Conservation (phyloP, 2,113 vertebrate species). For the Syngnathus typhle region DNA sequence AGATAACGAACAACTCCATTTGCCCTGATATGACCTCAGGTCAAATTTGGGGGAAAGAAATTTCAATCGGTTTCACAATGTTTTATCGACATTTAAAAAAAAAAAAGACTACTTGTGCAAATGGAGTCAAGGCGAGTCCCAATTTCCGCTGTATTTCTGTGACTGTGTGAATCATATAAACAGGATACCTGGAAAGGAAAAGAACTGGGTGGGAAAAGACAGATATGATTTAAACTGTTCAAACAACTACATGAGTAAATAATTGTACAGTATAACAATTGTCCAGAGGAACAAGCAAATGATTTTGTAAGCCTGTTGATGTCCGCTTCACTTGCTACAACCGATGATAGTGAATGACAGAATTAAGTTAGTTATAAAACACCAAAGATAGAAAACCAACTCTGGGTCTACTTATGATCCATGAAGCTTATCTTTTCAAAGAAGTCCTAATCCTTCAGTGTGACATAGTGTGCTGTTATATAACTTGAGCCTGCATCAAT, state of each 20-base stretch:
- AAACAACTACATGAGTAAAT: conserved; percentile 40
- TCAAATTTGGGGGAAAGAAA: neutral
- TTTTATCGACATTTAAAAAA: neutral
- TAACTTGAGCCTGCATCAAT: conserved; percentile 57
- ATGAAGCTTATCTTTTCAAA: conserved; percentile 53
- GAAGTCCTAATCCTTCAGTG: conserved; percentile 58
- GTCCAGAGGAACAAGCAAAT: conserved; percentile 29
- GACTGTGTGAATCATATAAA: conserved; percentile 53
- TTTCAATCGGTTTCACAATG: neutral
- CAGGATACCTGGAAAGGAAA: conserved; percentile 67
- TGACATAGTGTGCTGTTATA: conserved; percentile 57
- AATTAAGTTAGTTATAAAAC: conserved; percentile 28
- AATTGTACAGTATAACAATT: conserved; percentile 14
- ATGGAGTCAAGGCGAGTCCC: conserved; percentile 25
- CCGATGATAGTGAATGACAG: conserved; percentile 5
- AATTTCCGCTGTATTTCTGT: conserved; percentile 52
- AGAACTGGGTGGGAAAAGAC: conserved; percentile 55
- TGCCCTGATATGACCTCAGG: neutral
- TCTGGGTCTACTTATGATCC: conserved; percentile 24
- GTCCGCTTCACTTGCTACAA: neutral
- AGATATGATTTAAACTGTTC: conserved; percentile 22
- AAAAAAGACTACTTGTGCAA: neutral
- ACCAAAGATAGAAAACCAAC: conserved; percentile 18
- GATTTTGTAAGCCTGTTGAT: conserved; percentile 15
- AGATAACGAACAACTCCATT: conserved; percentile 25